Conservation (phyloP, 2,888 invertebrate species). For the Rosalia funebris region DNA sequence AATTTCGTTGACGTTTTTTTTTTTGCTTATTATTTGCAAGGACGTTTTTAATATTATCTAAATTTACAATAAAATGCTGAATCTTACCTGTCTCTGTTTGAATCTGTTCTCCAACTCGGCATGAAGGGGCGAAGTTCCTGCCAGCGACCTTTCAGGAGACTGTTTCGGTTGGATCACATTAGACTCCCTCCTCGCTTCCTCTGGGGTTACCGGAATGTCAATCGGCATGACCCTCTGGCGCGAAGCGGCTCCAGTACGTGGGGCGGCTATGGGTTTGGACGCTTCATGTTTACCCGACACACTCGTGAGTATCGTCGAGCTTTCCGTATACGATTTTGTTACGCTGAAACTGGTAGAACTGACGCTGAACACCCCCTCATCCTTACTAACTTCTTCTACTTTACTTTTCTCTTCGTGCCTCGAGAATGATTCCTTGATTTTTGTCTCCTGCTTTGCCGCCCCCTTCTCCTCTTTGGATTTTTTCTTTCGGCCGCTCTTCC, state of each 20-base stretch:
- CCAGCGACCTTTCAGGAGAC: slow-evolving; percentile 49
- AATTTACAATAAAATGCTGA: no score
- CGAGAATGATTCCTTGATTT: slow-evolving; percentile 50
- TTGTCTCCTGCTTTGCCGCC: slow-evolving; percentile 55
- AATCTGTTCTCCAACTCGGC: slow-evolving; percentile 56
- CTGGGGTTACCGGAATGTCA: slow-evolving; percentile 65
- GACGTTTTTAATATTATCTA: no score
- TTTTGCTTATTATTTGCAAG: no score
- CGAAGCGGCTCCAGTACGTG: slow-evolving; percentile 66
- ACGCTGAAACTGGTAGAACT: slow-evolving; percentile 15
- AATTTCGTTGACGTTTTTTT: no score
- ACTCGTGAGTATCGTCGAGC: slow-evolving; percentile 7
- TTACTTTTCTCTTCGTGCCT: slow-evolving; percentile 12
- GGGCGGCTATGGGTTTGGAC: slow-evolving; percentile 53
- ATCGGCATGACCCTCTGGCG: slow-evolving; percentile 69
- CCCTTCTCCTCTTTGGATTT: slow-evolving; percentile 64
- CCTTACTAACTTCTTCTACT: slow-evolving; percentile 20
- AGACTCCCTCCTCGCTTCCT: slow-evolving; percentile 45
- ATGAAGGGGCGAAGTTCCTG: slow-evolving; percentile 55
- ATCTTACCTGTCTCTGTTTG: slow-evolving; percentile 54
- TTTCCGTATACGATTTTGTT: slow-evolving; percentile 32
- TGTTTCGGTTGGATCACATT: slow-evolving; percentile 44
- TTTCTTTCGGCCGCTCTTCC: slow-evolving; percentile 78
- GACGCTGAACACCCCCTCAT: slow-evolving; percentile 30
- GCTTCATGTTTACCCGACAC: slow-evolving; percentile 36